Evolutionary conservation across 2,113 vertebrate genomes (phyloP).

Genomic region (Neogobius melanostomus): DNA sequence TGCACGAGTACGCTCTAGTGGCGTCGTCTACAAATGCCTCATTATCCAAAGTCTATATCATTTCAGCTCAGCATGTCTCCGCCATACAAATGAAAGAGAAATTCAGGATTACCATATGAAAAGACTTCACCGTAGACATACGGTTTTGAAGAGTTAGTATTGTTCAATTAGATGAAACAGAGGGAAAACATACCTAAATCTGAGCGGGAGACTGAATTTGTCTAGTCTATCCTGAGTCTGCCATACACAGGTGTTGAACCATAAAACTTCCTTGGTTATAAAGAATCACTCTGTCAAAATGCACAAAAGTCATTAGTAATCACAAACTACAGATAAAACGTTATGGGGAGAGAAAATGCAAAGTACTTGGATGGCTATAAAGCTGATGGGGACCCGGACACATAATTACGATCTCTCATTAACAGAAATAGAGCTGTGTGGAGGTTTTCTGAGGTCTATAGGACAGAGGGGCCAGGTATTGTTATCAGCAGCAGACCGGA

Average conservation of each 20-base stretch:
- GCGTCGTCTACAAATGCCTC: neutral
- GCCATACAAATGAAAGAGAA: neutral
- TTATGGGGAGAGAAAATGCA: neutral
- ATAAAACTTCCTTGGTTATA: neutral
- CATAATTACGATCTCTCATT: conserved; percentile 2
- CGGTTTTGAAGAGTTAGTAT: neutral
- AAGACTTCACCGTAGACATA: neutral
- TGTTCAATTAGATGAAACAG: neutral
- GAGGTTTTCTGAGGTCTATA: neutral
- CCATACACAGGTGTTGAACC: neutral
- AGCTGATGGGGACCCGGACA: neutral
- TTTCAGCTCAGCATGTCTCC: neutral
- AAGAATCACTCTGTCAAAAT: neutral
- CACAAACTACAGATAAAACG: neutral
- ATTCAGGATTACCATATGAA: neutral
- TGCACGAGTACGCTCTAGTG: neutral
- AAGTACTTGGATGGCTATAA: neutral
- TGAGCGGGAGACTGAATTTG: neutral
- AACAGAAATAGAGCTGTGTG: neutral
- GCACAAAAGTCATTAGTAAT: neutral
- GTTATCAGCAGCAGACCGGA: neutral
- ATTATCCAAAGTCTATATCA: neutral
- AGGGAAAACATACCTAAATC: neutral
- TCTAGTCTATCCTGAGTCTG: neutral
- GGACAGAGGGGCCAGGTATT: neutral